phyloP scores from a whole-genome alignment of 1,140 invertebrate species.

The Thaumatotibia leucotreta region DNA sequence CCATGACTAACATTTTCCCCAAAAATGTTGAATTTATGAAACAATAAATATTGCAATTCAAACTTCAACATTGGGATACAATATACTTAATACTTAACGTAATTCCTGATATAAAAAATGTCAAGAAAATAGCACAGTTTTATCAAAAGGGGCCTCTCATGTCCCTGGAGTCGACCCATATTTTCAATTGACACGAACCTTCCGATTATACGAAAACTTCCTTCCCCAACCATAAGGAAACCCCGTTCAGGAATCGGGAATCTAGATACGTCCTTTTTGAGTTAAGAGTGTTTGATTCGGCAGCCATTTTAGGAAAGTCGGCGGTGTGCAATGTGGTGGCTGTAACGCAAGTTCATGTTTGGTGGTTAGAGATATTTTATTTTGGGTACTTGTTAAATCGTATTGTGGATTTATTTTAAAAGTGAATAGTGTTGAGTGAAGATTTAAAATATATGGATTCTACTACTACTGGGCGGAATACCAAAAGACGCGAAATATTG shows the following conservation, averaged over 20 bases:
- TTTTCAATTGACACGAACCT: constrained; percentile 60
- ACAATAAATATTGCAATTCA: no score
- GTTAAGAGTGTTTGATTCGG: background rate
- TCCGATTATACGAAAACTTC: constrained; percentile 58
- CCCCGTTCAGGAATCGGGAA: background rate
- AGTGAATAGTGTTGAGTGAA: background rate
- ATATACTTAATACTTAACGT: background rate
- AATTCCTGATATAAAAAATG: background rate
- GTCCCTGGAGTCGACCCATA: constrained; percentile 55
- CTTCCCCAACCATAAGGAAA: constrained; percentile 39
- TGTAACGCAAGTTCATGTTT: constrained; percentile 4
- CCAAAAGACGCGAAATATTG: no score
- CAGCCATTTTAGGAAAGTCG: constrained; percentile 15
- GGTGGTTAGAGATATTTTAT: constrained; percentile 51
- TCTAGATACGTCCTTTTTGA: background rate
- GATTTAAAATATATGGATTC: background rate
- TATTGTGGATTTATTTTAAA: constrained; percentile 41
- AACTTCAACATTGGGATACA: background rate
- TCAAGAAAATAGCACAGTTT: constrained; percentile 7
- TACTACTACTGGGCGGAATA: no score
- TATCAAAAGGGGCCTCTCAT: background rate
- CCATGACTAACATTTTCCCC: no score
- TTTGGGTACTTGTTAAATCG: constrained; percentile 55
- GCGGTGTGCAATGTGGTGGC: constrained; percentile 13
- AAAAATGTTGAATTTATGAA: no score